phyloP scores from a whole-genome alignment of 2,113 vertebrate genomes.

The Tragelaphus strepsiceros region DNA sequence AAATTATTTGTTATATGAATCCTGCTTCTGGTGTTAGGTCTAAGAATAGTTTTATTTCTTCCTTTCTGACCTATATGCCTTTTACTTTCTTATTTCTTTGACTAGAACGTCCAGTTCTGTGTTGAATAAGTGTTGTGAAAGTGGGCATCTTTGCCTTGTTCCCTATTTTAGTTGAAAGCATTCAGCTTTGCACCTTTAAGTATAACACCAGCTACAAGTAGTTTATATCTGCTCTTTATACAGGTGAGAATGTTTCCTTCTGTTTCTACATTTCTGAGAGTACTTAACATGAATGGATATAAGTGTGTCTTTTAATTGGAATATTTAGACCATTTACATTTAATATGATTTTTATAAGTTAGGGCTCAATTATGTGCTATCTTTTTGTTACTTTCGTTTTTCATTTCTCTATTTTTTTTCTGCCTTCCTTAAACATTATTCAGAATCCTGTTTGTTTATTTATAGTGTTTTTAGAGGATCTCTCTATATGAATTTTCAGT shows the following conservation, averaged over 20 bases:
- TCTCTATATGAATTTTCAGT: neutral
- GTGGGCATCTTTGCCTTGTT: neutral
- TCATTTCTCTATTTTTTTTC: neutral
- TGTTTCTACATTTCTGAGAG: neutral
- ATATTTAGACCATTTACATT: neutral
- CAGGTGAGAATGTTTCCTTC: neutral
- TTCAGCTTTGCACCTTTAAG: neutral
- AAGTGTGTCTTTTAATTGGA: neutral
- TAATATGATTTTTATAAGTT: neutral
- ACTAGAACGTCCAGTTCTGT: neutral
- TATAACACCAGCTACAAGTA: neutral
- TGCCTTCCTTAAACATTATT: neutral
- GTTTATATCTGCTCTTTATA: neutral
- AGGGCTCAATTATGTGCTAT: neutral
- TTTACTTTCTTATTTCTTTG: neutral
- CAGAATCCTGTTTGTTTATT: neutral
- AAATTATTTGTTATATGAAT: neutral
- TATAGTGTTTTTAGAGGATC: neutral
- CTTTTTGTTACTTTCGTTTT: neutral
- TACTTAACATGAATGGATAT: neutral
- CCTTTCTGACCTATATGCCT: neutral
- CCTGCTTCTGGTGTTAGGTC: neutral
- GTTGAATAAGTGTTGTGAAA: too few species aligned
- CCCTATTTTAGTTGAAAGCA: neutral
- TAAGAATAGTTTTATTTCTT: neutral